Evolutionary conservation across 1,140 invertebrate species (phyloP), one percentile per base, ranked within the genome.

Genomic region (Diachasma alloeum): DNA sequence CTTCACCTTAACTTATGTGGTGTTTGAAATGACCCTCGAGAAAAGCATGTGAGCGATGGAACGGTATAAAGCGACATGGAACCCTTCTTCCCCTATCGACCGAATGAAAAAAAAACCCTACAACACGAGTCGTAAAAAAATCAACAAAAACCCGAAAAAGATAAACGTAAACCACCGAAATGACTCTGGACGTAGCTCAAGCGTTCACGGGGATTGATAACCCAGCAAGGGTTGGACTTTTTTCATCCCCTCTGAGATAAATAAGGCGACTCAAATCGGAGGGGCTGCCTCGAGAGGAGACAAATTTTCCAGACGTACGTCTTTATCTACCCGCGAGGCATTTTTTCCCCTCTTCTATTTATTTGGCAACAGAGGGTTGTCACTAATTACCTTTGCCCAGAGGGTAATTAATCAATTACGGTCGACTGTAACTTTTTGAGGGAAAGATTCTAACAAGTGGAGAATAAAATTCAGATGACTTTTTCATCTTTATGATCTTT

Each of bases 161-260:
- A 63, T 63, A 63, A 63, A 63, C 59, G 59, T 31, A 63, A 63
- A 26, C 59, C 15, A 63, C 59, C 59, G 19, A 63, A 63, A 63
- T 70, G 67, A 56, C 59, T 68, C n/a, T 63, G 53, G 24, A 72
- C 70, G 70, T 42, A 71, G 69, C 70, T 44, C 46, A 56, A 63
- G 59, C 53, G 24, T 74, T 74, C 72, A 74, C 72, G 9, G 56
- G 72, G 72, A 74, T 74, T 74, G 72, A 74, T 74, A 72, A 72
- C 46, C n/a, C 26, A 36, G 42, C 42, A 72, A 72, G 70, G 42
- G 70, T 72, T 66, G 31, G 44, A 42, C 37, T 74, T 74, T 74
- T 56, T 72, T 26, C 46, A 72, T 26, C 24, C 59, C 59, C 70
- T 31, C 31, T 11, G 44, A 72, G 70, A 72, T 72, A 72, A 72